Evolutionary conservation across 2,888 invertebrate genomes (phyloP).

Genomic region (Zygothrica quintamaculata): DNA sequence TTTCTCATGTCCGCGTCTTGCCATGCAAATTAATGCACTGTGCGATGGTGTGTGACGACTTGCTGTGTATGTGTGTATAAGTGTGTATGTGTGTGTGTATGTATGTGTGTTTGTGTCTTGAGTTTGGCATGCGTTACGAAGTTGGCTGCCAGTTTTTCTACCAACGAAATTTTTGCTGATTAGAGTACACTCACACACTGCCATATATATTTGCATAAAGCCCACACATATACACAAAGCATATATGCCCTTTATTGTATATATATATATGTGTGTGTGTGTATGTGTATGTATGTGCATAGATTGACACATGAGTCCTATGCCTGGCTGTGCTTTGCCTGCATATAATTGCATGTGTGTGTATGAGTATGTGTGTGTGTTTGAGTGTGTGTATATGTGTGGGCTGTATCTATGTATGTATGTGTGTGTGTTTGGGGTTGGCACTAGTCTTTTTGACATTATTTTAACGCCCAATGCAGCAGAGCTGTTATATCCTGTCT

Average conservation of each 20-base stretch:
- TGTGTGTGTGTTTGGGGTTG: conserved; percentile 28
- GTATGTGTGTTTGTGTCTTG: conserved; percentile 29
- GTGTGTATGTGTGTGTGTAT: conserved; percentile 8
- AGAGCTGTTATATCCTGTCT: background rate
- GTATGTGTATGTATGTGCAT: conserved; percentile 6
- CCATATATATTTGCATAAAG: conserved; percentile 14
- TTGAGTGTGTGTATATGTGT: no score
- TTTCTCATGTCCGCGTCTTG: conserved; percentile 55
- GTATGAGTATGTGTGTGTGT: no score
- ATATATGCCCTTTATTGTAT: background rate
- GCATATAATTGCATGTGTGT: no score
- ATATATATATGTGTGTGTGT: no score
- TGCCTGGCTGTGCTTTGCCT: no score
- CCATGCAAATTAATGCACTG: conserved; percentile 65
- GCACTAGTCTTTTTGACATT: conserved; percentile 26
- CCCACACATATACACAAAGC: conserved; percentile 10
- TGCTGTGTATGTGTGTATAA: conserved; percentile 1
- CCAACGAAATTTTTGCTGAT: conserved; percentile 55
- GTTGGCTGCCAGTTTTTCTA: conserved; percentile 56
- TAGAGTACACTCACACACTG: conserved; percentile 40
- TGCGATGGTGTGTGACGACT: conserved; percentile 53
- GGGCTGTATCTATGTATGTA: conserved; percentile 20
- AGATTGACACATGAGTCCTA: conserved; percentile 41
- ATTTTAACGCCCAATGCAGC: conserved; percentile 5
- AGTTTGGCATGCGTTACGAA: conserved; percentile 56